Evolutionary conservation across 2,888 invertebrate genomes (phyloP).

Genomic region (Hyppa rectilinea): DNA sequence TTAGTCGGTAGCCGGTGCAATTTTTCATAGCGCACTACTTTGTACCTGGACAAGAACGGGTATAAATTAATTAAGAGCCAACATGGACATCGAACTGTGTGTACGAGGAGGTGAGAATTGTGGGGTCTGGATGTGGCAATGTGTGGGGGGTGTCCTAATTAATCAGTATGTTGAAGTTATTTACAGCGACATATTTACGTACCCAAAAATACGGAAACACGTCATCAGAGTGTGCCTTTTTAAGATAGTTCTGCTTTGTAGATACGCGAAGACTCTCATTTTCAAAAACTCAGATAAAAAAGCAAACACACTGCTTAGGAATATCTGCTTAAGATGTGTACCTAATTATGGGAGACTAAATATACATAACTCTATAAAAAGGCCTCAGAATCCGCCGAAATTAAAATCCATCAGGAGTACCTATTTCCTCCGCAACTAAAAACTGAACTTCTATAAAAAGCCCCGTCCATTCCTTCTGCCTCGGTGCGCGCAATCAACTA

Average conservation of each 20-base stretch:
- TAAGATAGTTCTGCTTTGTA: too few relatives aligned
- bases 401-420: not conserved
- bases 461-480: slow-evolving; percentile 30
- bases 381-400: not conserved
- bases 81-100: slow-evolving; percentile 71
- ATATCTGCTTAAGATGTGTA: too few relatives aligned
- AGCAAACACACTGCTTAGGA: too few relatives aligned
- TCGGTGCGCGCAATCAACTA: slow-evolving; percentile 78
- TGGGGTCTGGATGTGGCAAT: slow-evolving; percentile 31
- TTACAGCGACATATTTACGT: not conserved
- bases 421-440: not conserved
- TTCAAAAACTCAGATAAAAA: too few relatives aligned
- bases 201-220: too few relatives aligned
- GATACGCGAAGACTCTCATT: not conserved
- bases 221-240: too few relatives aligned
- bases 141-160: not conserved
- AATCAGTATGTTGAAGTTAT: not conserved
- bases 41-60: slow-evolving; percentile 70
- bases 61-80: slow-evolving; percentile 78
- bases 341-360: too few relatives aligned
- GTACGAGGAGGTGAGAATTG: not conserved
- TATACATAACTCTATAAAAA: too few relatives aligned
- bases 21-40: slow-evolving; percentile 69
- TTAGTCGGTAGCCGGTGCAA: slow-evolving; percentile 52
- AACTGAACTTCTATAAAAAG: not conserved